Evolutionary conservation across 2,113 vertebrate species (phyloP), one percentile per base, ranked within the genome.

Genomic region (Pterophyllum scalare): DNA sequence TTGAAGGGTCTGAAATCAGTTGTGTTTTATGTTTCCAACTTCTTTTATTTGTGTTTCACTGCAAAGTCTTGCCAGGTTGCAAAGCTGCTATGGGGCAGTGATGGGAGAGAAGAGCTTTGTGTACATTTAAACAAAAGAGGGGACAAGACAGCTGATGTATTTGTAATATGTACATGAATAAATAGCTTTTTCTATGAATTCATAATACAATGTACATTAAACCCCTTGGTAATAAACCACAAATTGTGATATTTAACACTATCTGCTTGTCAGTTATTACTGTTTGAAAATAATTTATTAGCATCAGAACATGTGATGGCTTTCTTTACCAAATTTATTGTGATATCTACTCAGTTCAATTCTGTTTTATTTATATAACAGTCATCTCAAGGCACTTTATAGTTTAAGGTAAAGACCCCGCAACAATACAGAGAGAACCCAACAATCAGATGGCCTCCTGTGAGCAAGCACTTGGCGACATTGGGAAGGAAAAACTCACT

Each of bases 131-230:
- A 94, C 93, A 95, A 92, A 96, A 96, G 94, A 96, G 94, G 82
- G 88, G 89, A 91, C 95, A 88, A 94, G 90, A 89, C 84, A 95
- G 92, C 95, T 95, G 94, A 95, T 96, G 94, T 96, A 95, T 96
- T 93, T 96, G 93, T 96, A 94, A 97, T 97, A 94, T 98, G 96
- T 98, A 97, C 96, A 97, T 97, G 96, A 96, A 96, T 92, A 96
- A 96, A 93, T 92, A 95, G 89, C 95, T 95, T 95, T 97, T 96
- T 96, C 94, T 95, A 94, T 96, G 95, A 96, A 95, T 96, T 96
- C 95, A 95, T 97, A 97, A 96, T 96, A 96, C 95, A 93, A 92
- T 97, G 97, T 97, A 97, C 97, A 97, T 97, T 96, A 97, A 97
- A 97, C 94, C 94, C 94, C 94, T 87, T 95, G 95, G 94, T 96